Percentiles rank a stretch among this genome's conserved stretches.
Evolutionary conservation across 2,113 vertebrate genomes (phyloP).

Genomic region (Anoplopoma fimbria): DNA sequence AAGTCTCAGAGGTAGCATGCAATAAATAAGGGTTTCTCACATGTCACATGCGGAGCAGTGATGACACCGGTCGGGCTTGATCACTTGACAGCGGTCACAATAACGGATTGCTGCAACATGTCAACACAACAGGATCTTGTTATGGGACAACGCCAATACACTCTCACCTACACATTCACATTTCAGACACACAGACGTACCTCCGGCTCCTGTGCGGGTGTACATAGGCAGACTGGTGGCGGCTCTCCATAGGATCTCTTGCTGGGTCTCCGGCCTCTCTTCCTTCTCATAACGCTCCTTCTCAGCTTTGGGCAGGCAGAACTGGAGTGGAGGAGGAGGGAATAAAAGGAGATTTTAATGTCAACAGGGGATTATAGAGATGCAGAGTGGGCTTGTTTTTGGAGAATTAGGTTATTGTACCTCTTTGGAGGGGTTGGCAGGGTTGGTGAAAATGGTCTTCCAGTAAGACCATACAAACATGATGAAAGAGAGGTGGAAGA

Average conservation of each 20-base stretch:
- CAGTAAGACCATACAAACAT: conserved; percentile 99
- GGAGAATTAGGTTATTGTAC: conserved; percentile 75
- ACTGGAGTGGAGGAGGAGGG: conserved; percentile 76
- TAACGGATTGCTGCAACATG: conserved; percentile 90
- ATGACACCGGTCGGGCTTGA: conserved; percentile 97
- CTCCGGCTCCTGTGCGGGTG: conserved; percentile 90
- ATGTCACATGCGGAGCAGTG: conserved; percentile 97
- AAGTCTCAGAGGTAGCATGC: neutral
- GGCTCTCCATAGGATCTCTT: conserved; percentile 91
- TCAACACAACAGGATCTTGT: conserved; percentile 31
- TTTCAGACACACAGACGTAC: conserved; percentile 71
- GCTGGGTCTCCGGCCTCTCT: conserved; percentile 89
- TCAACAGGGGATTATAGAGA: neutral
- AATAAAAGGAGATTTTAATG: neutral
- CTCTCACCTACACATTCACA: neutral
- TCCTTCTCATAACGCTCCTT: conserved; percentile 92
- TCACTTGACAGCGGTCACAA: conserved; percentile 95
- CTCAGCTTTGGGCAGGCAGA: conserved; percentile 89
- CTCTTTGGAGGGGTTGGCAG: conserved; percentile 94
- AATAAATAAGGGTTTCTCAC: conserved; percentile 74
- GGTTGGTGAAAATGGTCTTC: conserved; percentile 95
- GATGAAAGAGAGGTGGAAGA: conserved; percentile 95
- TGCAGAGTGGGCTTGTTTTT: neutral
- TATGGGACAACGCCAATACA: neutral
- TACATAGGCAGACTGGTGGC: conserved; percentile 91